Conservation (phyloP, 2,888 invertebrate genomes). For the Lobophora halterata region DNA sequence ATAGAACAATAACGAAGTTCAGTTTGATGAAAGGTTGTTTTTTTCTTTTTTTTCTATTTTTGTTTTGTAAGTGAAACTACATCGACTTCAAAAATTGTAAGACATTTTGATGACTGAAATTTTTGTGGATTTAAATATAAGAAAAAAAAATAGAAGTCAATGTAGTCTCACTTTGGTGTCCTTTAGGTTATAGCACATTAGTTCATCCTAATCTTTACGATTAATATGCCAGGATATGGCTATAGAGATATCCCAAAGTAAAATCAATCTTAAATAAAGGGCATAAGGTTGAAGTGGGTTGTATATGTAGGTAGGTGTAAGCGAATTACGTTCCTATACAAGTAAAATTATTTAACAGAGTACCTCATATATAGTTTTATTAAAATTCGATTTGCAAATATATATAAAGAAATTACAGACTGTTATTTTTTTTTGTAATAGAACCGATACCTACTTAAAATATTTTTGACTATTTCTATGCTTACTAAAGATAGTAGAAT, state of each 20-base stretch:
- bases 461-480: slow-evolving; percentile 9
- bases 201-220: slow-evolving; percentile 9
- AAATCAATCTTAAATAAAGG: neutral
- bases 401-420: neutral
- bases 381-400: slow-evolving; percentile 3
- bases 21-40: slow-evolving; percentile 24
- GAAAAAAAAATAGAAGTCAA: slow-evolving; percentile 4
- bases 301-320: slow-evolving; percentile 36
- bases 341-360: slow-evolving; percentile 47
- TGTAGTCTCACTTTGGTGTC: slow-evolving; percentile 24
- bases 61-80: slow-evolving; percentile 28
- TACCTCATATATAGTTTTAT: slow-evolving; percentile 42
- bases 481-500: slow-evolving; percentile 28
- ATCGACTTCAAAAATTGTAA: slow-evolving; percentile 18
- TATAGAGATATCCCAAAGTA: slow-evolving; percentile 1
- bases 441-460: slow-evolving; percentile 6
- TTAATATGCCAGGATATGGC: slow-evolving; percentile 3
- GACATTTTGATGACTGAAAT: too few species aligned
- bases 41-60: slow-evolving; percentile 23
- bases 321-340: slow-evolving; percentile 66
- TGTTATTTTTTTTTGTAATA: neutral
- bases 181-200: slow-evolving; percentile 11
- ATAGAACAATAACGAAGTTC: slow-evolving; percentile 14
- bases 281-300: slow-evolving; percentile 11
- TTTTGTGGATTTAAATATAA: neutral